A percentile compares a stretch with the other conserved stretches of the same genome.
phyloP scores from a whole-genome alignment of 2,797 vertebrate species.

The Etheostoma nigrum region DNA sequence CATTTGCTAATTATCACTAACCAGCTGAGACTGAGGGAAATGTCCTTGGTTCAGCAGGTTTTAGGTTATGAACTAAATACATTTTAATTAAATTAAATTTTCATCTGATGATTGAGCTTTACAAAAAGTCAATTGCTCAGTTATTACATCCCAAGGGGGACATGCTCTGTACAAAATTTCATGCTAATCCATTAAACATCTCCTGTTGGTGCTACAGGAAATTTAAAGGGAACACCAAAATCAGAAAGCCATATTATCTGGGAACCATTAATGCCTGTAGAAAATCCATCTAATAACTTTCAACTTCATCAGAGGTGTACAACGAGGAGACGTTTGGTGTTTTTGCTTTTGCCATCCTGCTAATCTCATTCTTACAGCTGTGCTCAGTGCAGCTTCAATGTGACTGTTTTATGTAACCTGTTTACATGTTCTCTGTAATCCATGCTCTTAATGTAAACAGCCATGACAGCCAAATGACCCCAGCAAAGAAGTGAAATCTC shows the following conservation, averaged over 20 bases:
- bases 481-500: background rate
- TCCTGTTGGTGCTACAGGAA: background rate
- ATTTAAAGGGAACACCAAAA: too few species aligned
- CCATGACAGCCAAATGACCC: slow-evolving; percentile 2
- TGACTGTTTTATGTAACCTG: slow-evolving; percentile 47
- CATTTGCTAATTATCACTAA: background rate
- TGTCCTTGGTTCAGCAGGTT: background rate
- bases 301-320: background rate
- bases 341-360: slow-evolving; percentile 14
- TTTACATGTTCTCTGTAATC: slow-evolving; percentile 37
- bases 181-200: background rate
- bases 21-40: background rate
- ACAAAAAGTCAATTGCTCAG: background rate
- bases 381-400: background rate
- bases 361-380: slow-evolving; percentile 49
- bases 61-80: too few species aligned
- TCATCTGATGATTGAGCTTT: too few species aligned
- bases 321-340: background rate
- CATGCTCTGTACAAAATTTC: background rate
- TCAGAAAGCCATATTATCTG: too few species aligned
- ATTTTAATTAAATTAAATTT: too few species aligned
- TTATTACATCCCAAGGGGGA: background rate
- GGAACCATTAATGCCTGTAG: background rate
- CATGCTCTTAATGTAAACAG: slow-evolving; percentile 22
- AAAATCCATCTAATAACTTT: background rate